Base-by-base conservation (phyloP, 92 coral and sea anemone genomes). In the Anthopleura xanthogrammica region DNA sequence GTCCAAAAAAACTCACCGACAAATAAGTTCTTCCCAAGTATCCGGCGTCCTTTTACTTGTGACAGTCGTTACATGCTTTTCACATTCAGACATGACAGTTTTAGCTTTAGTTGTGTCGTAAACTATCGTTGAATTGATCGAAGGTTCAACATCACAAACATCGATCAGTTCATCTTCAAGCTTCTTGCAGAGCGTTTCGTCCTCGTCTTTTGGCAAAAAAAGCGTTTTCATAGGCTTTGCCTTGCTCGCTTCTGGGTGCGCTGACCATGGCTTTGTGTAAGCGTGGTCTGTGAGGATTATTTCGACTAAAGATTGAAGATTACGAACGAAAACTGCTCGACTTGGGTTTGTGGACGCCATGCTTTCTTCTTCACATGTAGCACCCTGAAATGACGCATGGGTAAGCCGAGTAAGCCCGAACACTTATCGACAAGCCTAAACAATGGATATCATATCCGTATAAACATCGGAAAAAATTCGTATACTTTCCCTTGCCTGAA, bases 21-120 rank as follows among this genome's bases (percentile, higher is more conserved):
- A 91, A 76, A 97, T 97, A 57, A 92, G 96, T 80, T 97, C 99
- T 86, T 97, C 99, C 99, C 99, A 97, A 50, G 99, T 97, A 78
- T 97, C 99, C 23, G 99, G 99, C 16, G 99, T 97, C 83, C 92
- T 87, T 82, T 90, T 97, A 82, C 99, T 97, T 12, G 96, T 91
- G 11, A 87, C 97, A 91, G 90, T 86, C 36, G 94, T 92, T n/a
- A 94, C 99, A 68, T 87, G 94, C 88, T 91, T 97, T 83, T 97
- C 99, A 75, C 99, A 97, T 76, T 97, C 99, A 72, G 94, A 93
- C 99, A 97, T 97, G 17, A 89, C 97, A 55, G 94, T 79, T 84
- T 87, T 94, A 19, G 99, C 97, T 64, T 97, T 97, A 17, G 94
- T 90, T 20, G 90, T 93, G 75, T 97, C 99, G 75, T 94, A 97